A percentile compares a stretch with the other conserved stretches of the same genome.
These are phyloP conservation scores for Stegostoma tigrinum DNA, from an alignment of 2,113 vertebrate genomes.

Conservation along the genomic window DNA sequence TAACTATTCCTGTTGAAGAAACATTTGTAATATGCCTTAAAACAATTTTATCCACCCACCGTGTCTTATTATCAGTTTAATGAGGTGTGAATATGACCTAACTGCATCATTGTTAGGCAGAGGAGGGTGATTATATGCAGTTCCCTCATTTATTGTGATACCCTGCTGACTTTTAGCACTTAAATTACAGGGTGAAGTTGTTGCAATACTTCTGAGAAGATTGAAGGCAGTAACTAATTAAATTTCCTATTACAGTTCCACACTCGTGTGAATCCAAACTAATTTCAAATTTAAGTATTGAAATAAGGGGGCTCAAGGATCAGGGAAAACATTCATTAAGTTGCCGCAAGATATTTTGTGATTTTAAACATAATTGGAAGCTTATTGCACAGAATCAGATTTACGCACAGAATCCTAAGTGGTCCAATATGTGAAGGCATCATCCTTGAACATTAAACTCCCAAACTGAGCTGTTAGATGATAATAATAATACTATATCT, in stretches of 20 bases:
- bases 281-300: slow-evolving; percentile 15
- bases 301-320: background rate
- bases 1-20: background rate
- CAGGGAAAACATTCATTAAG: slow-evolving; percentile 16
- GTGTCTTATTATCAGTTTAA: slow-evolving; percentile 9
- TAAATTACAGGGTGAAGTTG: slow-evolving; percentile 23
- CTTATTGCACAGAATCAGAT: slow-evolving; percentile 18
- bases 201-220: background rate
- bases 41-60: background rate
- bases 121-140: slow-evolving; percentile 8
- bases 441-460: background rate
- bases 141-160: background rate
- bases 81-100: background rate
- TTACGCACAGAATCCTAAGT: slow-evolving; percentile 24
- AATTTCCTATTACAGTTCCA: slow-evolving; percentile 15
- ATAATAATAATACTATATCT: background rate
- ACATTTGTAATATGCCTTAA: background rate
- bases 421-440: slow-evolving; percentile 3
- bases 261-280: slow-evolving; percentile 18
- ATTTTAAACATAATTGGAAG: slow-evolving; percentile 34
- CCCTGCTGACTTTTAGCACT: slow-evolving; percentile 28
- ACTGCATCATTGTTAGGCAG: background rate
- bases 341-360: slow-evolving; percentile 31
- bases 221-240: slow-evolving; percentile 14
- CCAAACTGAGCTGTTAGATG: background rate